These are phyloP conservation scores for Chaetophractus vellerosus DNA, from an alignment of 2,797 vertebrate genomes.

Conservation along the genomic window DNA sequence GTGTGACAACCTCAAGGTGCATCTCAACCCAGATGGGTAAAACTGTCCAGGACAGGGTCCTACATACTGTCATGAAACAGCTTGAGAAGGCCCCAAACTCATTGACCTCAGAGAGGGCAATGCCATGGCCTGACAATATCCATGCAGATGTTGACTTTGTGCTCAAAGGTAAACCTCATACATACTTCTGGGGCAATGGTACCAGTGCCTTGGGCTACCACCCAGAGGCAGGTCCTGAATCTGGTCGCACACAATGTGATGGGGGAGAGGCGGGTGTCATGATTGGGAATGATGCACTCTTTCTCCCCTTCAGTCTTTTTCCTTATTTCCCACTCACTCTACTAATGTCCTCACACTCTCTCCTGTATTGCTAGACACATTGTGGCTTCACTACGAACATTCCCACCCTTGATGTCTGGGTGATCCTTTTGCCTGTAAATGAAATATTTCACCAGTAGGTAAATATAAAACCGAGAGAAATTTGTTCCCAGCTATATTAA, in stretches of 20 bases:
- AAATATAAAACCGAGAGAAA: conserved; percentile 94
- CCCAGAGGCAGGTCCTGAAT: conserved; percentile 92
- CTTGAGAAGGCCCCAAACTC: conserved; percentile 98
- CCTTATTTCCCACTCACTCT: background rate
- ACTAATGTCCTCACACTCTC: background rate
- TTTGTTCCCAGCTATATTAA: conserved; percentile 96
- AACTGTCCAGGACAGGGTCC: conserved; percentile 96
- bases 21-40: conserved; percentile 94
- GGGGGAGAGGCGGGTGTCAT: too few relatives aligned
- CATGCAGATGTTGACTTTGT: conserved; percentile 94
- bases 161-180: conserved; percentile 91
- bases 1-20: conserved; percentile 96
- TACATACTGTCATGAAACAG: conserved; percentile 97
- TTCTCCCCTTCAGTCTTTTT: background rate
- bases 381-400: conserved; percentile 96
- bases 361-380: conserved; percentile 90
- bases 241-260: background rate
- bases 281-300: background rate
- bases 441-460: conserved; percentile 96
- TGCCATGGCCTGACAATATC: conserved; percentile 95
- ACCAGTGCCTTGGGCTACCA: conserved; percentile 95
- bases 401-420: conserved; percentile 94
- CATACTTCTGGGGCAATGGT: conserved; percentile 94
- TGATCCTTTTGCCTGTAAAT: conserved; percentile 94
- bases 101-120: conserved; percentile 97